These are phyloP conservation scores for Myoxocephalus aenaeus DNA, from an alignment of 2,797 vertebrate genomes.

Conservation along the genomic window DNA sequence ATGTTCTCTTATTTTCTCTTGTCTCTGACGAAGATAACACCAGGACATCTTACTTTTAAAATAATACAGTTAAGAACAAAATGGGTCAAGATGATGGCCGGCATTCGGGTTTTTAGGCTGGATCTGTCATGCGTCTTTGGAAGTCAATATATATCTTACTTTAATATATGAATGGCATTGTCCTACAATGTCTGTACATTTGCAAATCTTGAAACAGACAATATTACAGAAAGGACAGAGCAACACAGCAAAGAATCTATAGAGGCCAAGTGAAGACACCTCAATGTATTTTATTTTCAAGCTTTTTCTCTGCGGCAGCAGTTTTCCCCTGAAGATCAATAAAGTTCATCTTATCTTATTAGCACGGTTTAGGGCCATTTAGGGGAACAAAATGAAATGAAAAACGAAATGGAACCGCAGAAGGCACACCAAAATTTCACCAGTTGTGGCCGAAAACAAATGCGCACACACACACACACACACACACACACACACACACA, in stretches of 20 bases:
- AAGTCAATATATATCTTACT: neutral
- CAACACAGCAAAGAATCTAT: neutral
- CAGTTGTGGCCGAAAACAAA: neutral
- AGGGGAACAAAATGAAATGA: slow-evolving; percentile 30
- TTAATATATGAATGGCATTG: neutral
- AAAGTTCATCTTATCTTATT: slow-evolving; percentile 43
- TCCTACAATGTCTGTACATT: neutral
- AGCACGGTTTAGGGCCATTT: slow-evolving; percentile 31
- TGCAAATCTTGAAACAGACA: neutral
- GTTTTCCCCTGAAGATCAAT: slow-evolving; percentile 32
- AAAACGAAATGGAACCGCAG: slow-evolving; percentile 27
- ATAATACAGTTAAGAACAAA: neutral
- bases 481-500: slow-evolving; percentile 9
- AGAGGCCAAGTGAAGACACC: neutral
- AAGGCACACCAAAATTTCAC: slow-evolving; percentile 18
- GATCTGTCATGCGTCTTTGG: neutral
- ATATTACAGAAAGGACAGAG: neutral
- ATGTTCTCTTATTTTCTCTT: slow-evolving; percentile 9
- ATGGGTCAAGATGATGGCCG: neutral
- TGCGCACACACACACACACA: neutral
- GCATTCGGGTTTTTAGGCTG: neutral
- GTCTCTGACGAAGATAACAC: slow-evolving; percentile 7
- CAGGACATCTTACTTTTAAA: neutral
- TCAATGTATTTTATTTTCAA: neutral
- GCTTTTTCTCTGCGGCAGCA: slow-evolving; percentile 14